phyloP scores from a whole-genome alignment of 1,140 invertebrate species.

The Rhizoglyphus robini region DNA sequence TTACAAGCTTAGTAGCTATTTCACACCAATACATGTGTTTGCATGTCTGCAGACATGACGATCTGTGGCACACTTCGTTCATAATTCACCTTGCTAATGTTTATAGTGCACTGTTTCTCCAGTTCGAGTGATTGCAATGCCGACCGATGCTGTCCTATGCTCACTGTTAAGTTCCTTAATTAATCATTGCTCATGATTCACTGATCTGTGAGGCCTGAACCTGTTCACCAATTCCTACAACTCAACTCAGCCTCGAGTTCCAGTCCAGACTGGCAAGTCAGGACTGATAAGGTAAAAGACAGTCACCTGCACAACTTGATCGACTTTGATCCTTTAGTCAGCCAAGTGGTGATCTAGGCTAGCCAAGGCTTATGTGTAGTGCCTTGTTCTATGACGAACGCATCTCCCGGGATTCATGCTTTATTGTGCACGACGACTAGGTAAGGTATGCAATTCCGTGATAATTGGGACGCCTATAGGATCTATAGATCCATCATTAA shows the following conservation, averaged over 20 bases:
- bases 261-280: no score
- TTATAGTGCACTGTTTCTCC: neutral
- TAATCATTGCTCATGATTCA: no score
- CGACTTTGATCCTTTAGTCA: no score
- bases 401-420: no score
- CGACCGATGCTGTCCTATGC: neutral
- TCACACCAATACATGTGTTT: conserved; percentile 7
- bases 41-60: neutral
- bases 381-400: no score
- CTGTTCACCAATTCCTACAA: no score
- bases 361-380: no score
- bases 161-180: neutral
- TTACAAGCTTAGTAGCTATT: neutral
- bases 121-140: neutral
- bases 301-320: no score
- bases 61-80: conserved; percentile 9
- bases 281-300: no score
- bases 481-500: no score
- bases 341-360: no score
- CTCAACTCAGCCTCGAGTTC: no score
- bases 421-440: neutral
- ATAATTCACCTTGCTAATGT: neutral
- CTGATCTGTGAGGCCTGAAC: neutral
- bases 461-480: neutral
- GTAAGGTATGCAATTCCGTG: neutral